Evolutionary conservation across 2,888 invertebrate species (phyloP), one percentile per base, ranked within the genome.

Genomic region (Rotaria sp.): DNA sequence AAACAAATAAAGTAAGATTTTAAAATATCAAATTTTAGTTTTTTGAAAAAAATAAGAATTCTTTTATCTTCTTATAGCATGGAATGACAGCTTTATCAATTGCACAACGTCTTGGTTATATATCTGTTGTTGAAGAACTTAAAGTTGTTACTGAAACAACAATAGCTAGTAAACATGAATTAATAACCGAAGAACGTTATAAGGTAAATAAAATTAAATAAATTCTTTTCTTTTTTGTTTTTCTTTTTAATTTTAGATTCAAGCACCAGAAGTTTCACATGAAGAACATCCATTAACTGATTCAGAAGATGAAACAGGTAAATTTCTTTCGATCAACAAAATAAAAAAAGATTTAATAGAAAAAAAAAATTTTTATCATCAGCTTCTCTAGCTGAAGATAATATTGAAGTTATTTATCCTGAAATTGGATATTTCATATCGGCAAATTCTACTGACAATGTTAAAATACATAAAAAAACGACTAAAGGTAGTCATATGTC

Each of bases 1-100:
- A 95, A 85, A 94, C 95, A 87, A 98, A 97, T 38, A 95, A 95
- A 90, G 97, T 97, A 92, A 93, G 94, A 11, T 45, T 45, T 52
- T 67, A 38, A n/a, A n/a, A n/a, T n/a, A n/a, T n/a, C n/a, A n/a
- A n/a, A n/a, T n/a, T n/a, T n/a, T n/a, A n/a, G n/a, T n/a, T n/a
- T n/a, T n/a, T n/a, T n/a, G n/a, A n/a, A 24, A 11, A 45, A 45
- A 8, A 13, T 8, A 45, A 13, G 13, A n/a, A n/a, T n/a, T 11
- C 13, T 45, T 11, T 11, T 45, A 7, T 26, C 87, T 57, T 87
- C 84, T 91, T 91, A 85, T 92, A 97, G 96, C 96, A 95, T 91
- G 98, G 97, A 30, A 98, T 99, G 93, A 99, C 98, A 0, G 96
- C 99, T 0, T 92, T 99, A 88, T 95, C 96, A 88, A 99, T 99